Base-by-base conservation (phyloP, 2,888 invertebrate genomes). In the Byasa hedistus region DNA sequence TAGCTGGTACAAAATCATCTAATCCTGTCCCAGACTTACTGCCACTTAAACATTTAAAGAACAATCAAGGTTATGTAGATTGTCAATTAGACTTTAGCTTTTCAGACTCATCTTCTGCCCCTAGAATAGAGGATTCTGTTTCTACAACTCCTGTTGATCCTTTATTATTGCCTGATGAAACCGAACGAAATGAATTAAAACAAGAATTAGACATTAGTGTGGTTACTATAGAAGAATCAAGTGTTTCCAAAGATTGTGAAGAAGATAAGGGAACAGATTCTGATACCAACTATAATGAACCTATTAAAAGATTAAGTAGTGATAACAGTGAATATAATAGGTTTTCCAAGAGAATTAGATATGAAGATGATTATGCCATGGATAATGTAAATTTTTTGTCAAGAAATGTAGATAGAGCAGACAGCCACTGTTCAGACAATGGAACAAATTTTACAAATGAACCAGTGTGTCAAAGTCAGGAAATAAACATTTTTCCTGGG, bases 111-210 rank as follows among this genome's bases (percentile, higher is more conserved):
- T 85, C 87, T 59, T 85, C 88, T 57, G 76, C 78, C 52, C 84
- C 81, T 66, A 87, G 89, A 73, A 74, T 86, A 75, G 92, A 92
- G 76, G 91, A 91, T 67, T 72, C 71, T 51, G 76, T 86, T n/a
- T 81, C 87, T 39, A 83, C 85, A 61, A 89, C 89, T 69, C 90
- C 91, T 69, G 82, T 91, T 64, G 92, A 92, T 78, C 92, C 92
- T 17, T 81, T 92, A 7, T 76, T 92, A 27, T 73, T 92, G 64
- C 89, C 86, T 69, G 92, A 92, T 71, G 90, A 89, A 69, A 76
- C 83, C 63, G 86, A 87, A 52, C 79, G 81, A n/a, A 81, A 71
- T 79, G 89, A 89, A 62, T 61, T 79, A 2, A 90, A 89, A 73
- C 84, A 88, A 73, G 87, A 87, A 66, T 74, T 86, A 69, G 87